A percentile compares a stretch with the other conserved stretches of the same genome.
Conservation (phyloP, 2,888 invertebrate species). For the Chalcis sispes region DNA sequence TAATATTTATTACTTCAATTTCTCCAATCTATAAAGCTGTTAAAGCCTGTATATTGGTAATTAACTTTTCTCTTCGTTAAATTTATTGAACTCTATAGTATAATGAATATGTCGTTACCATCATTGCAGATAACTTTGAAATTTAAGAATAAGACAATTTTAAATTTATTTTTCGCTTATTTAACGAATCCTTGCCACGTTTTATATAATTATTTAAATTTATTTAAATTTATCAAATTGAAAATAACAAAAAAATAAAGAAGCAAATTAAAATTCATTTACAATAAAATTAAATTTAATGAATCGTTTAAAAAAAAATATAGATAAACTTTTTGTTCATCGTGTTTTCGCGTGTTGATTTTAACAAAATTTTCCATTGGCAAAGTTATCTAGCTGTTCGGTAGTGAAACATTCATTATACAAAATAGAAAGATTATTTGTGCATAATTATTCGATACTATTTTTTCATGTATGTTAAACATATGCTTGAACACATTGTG, state of each 20-base stretch:
- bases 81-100: conserved; percentile 14
- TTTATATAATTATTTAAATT: too few relatives aligned
- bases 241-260: too few relatives aligned
- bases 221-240: not conserved
- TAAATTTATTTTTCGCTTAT: too few relatives aligned
- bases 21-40: conserved; percentile 33
- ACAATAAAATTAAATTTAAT: too few relatives aligned
- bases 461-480: conserved; percentile 28
- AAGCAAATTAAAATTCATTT: too few relatives aligned
- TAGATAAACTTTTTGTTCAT: too few relatives aligned
- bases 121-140: not conserved
- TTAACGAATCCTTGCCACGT: too few relatives aligned
- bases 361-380: too few relatives aligned
- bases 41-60: conserved; percentile 2
- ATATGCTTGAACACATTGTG: conserved; percentile 66
- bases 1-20: conserved; percentile 41
- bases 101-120: conserved; percentile 23
- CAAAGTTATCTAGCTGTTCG: too few relatives aligned
- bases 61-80: not conserved
- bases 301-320: too few relatives aligned
- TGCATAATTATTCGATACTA: conserved; percentile 37
- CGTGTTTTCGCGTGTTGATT: too few relatives aligned
- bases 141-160: not conserved
- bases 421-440: conserved; percentile 29
- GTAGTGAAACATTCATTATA: conserved; percentile 24